Evolutionary conservation across 2,888 invertebrate genomes (phyloP), one percentile per base, ranked within the genome.

Genomic region (Clitarchus hookeri): DNA sequence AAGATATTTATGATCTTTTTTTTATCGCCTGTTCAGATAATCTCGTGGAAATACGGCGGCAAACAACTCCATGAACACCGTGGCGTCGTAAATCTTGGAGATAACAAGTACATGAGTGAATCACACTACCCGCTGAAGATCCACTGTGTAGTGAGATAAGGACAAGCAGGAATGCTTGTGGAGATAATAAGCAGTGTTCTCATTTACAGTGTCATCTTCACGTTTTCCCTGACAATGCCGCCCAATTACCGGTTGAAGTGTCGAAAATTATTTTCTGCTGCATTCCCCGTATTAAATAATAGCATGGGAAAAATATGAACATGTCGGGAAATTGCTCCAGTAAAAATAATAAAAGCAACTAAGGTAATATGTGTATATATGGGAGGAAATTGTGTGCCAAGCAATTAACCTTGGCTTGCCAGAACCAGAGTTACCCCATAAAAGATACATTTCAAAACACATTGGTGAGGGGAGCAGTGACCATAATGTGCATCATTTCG

Each of bases 381-480:
- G 78, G 78, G 26, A 3, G 78, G 2, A 78, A 78, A 26, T 78
- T 78, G 78, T 12, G 8, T 23, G 78, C 78, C 1, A 26, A 78
- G 78, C 78, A 78, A 78, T 13, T 13, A 26, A 78, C 78, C 78
- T 78, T 78, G 78, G 11, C 4, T 78, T 78, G 78, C 16, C 78
- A 78, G 78, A 78, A 25, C 78, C 16, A 78, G 0, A 78, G n/a
- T 9, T 78, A 78, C 78, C 78, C 19, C 11, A 19, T 78, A 78
- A 78, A 78, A 78, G 78, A 23, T 78, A 78, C 78, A 23, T 78
- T 78, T 19, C 78, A 78, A n/a, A 78, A 26, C 78, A 9, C 78
- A 78, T 78, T 78, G 78, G 8, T 79, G 13, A 16, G 12, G 79
- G 27, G 23, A 27, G n/a, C n/a, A n/a, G 79, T 79, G 25, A 79